Evolutionary conservation across 2,888 invertebrate genomes (phyloP).

Genomic region (Oligia strigilis): DNA sequence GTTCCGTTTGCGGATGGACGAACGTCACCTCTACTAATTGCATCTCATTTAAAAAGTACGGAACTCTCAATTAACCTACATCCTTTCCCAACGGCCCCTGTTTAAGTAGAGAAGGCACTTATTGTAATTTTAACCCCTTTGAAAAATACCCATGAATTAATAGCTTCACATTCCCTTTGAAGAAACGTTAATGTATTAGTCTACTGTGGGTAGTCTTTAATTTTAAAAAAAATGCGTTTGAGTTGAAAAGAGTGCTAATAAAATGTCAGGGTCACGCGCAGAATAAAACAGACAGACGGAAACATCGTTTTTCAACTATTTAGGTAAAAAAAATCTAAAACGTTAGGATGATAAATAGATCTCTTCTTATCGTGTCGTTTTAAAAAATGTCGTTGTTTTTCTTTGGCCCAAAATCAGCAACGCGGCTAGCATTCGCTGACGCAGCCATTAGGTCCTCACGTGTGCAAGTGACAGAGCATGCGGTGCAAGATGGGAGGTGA

Average conservation of each 20-base stretch:
- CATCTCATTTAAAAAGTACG: conserved; percentile 81
- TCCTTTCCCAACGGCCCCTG: conserved; percentile 67
- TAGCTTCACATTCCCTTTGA: conserved; percentile 53
- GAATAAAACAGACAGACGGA: not conserved
- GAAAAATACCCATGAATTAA: conserved; percentile 46
- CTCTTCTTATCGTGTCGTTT: no score
- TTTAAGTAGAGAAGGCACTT: conserved; percentile 50
- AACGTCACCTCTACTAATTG: conserved; percentile 80
- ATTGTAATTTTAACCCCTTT: conserved; percentile 48
- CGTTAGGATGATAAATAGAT: not conserved
- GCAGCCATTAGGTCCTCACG: no score
- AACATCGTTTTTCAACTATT: not conserved
- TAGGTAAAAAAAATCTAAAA: not conserved
- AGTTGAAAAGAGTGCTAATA: not conserved
- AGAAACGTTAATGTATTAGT: conserved; percentile 38
- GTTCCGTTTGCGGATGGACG: conserved; percentile 72
- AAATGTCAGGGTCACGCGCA: not conserved
- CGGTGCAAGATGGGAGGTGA: no score
- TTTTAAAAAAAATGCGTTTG: conserved; percentile 4
- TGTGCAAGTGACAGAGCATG: no score
- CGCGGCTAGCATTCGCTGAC: no score
- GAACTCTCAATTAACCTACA: conserved; percentile 82
- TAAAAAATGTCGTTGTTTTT: no score
- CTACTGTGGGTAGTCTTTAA: conserved; percentile 11
- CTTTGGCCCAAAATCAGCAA: no score